Evolutionary conservation across 2,888 invertebrate genomes (phyloP).

Genomic region (Andrena dorsata): DNA sequence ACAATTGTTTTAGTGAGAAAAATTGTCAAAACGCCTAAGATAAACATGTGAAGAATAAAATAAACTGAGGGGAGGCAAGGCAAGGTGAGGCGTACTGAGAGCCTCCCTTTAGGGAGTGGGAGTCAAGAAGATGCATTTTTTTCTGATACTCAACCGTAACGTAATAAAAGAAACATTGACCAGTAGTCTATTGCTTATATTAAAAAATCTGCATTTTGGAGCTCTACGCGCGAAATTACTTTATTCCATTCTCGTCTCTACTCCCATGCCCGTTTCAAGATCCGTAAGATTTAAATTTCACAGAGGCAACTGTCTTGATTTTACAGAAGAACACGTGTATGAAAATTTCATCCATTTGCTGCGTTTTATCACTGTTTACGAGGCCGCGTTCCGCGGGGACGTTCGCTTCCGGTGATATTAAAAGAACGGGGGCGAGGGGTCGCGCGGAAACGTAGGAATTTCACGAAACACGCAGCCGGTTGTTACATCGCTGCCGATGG

Average conservation of each 20-base stretch:
- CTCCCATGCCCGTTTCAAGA: neutral
- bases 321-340: slow-evolving; percentile 1
- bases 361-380: slow-evolving; percentile 44
- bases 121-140: too few relatives aligned
- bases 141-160: too few relatives aligned
- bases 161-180: too few relatives aligned
- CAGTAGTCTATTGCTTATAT: too few relatives aligned
- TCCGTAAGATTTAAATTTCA: slow-evolving; percentile 10
- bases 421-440: slow-evolving; percentile 36
- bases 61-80: too few relatives aligned
- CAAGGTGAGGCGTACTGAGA: too few relatives aligned
- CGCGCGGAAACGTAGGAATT: slow-evolving; percentile 53
- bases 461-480: slow-evolving; percentile 48
- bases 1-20: too few relatives aligned
- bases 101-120: too few relatives aligned
- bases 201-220: too few relatives aligned
- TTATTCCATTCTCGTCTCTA: neutral
- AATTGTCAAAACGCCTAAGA: too few relatives aligned
- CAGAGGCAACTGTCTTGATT: neutral
- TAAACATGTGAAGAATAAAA: too few relatives aligned
- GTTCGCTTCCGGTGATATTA: slow-evolving; percentile 62
- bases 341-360: slow-evolving; percentile 38
- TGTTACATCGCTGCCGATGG: slow-evolving; percentile 41
- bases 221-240: neutral
- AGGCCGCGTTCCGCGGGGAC: slow-evolving; percentile 33